A percentile compares a stretch with the other conserved stretches of the same genome.
Evolutionary conservation across 2,113 vertebrate genomes (phyloP).

Genomic region (Craseonycteris thonglongyai): DNA sequence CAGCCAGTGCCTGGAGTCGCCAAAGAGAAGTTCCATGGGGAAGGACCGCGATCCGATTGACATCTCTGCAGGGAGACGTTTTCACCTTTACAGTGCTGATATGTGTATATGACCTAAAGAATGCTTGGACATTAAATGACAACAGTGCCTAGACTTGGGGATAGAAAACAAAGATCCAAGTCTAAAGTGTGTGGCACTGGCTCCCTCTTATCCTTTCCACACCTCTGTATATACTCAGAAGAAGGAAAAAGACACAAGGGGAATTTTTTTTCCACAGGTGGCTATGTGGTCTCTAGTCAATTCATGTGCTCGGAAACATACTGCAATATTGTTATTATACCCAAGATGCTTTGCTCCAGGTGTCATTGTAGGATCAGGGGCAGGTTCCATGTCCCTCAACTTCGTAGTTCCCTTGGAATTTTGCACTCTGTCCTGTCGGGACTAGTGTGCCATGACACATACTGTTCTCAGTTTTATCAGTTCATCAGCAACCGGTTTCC

Average conservation of each 20-base stretch:
- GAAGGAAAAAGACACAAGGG: not conserved
- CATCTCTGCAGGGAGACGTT: not conserved
- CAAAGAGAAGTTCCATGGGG: not conserved
- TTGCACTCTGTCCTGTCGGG: not conserved
- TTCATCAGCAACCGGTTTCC: not conserved
- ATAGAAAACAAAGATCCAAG: not conserved
- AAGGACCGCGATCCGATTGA: not conserved
- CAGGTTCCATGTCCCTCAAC: not conserved
- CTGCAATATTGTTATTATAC: rapidly evolving
- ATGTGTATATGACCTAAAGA: not conserved
- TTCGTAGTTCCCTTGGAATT: not conserved
- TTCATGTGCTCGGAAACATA: not conserved
- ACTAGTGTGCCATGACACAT: not conserved
- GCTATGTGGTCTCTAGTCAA: rapidly evolving
- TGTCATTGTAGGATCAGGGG: not conserved
- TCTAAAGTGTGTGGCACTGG: not conserved
- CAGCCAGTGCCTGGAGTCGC: not conserved
- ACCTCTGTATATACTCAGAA: not conserved
- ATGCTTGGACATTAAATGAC: not conserved
- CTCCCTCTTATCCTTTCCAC: too few species aligned
- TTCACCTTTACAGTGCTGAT: not conserved
- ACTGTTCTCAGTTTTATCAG: not conserved
- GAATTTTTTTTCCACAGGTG: not conserved
- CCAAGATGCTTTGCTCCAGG: not conserved
- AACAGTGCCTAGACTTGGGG: not conserved